Evolutionary conservation across 2,888 invertebrate species (phyloP), one percentile per base, ranked within the genome.

Genomic region (Coecobrya sp.): DNA sequence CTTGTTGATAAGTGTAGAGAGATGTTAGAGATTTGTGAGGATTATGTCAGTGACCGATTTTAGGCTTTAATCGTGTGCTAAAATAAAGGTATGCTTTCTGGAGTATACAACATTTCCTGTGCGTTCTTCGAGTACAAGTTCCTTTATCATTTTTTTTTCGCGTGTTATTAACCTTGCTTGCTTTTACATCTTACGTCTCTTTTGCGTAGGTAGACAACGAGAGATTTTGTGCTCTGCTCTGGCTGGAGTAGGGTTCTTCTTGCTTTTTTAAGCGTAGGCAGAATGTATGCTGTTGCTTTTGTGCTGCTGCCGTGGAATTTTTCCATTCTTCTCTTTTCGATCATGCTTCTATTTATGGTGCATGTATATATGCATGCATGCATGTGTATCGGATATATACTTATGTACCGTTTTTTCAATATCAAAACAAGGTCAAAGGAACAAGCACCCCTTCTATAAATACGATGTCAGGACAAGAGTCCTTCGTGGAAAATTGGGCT

Each of bases 31-130:
- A n/a, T n/a, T n/a, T n/a, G 7, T 27, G 4, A 25, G 25, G 3
- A 27, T 76, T 73, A 52, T 62, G 79, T 88, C 88, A 88, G 25
- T 88, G 87, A 88, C 87, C 88, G 88, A 88, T 62, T 88, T 88
- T 59, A 62, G 5, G 68, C 3, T 19, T 55, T n/a, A 16, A 36
- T 81, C 19, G 7, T 81, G 30, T 68, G 16, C 19, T 36, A 70
- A 36, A 36, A 7, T 36, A n/a, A n/a, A n/a, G 36, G 36, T 70
- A 30, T 27, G n/a, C 36, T 30, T 3, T 36, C 36, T n/a, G 70
- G 70, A n/a, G 30, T 70, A n/a, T 13, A 27, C 11, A 11, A 65
- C 1, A 10, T 65, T 65, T 25, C 59, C 52, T 52, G 52, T 52
- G 52, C 11, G 11, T 16, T n/a, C n/a, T n/a, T n/a, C n/a, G n/a